Conservation (phyloP, 1,140 invertebrate species). For the Agrilus planipennis region DNA sequence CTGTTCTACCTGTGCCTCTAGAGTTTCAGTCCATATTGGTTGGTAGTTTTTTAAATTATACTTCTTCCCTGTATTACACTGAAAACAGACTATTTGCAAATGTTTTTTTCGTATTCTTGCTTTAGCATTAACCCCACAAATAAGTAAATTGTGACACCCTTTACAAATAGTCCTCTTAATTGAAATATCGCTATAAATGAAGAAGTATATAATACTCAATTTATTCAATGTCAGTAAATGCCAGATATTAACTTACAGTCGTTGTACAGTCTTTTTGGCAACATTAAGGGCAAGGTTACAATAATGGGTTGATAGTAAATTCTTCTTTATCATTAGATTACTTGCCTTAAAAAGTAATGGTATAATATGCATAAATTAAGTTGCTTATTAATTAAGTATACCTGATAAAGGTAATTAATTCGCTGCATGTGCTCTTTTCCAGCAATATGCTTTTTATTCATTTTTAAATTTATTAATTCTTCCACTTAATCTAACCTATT, state of each 20-base stretch:
- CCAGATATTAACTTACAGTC: conserved; percentile 39
- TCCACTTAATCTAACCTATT: too few relatives aligned
- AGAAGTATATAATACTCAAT: conserved; percentile 4
- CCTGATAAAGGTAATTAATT: conserved; percentile 45
- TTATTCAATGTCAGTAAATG: too few relatives aligned
- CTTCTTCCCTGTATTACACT: conserved; percentile 36
- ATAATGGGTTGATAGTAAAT: conserved; percentile 36
- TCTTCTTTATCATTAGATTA: conserved; percentile 31
- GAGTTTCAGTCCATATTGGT: conserved; percentile 36
- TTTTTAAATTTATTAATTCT: too few relatives aligned
- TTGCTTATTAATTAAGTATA: conserved; percentile 20
- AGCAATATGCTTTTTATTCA: too few relatives aligned
- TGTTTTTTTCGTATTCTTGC: conserved; percentile 37
- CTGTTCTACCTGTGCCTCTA: conserved; percentile 36
- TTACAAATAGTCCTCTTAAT: conserved; percentile 43
- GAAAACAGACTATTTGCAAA: conserved; percentile 34
- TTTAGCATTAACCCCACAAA: conserved; percentile 34
- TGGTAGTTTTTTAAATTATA: conserved; percentile 32
- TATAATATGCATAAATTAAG: conserved; percentile 11
- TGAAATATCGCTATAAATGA: conserved; percentile 37
- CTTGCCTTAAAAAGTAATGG: conserved; percentile 34
- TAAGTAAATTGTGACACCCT: conserved; percentile 36
- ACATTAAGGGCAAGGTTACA: conserved; percentile 38
- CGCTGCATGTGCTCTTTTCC: conserved; percentile 42
- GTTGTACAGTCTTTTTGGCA: conserved; percentile 42